A percentile compares a stretch with the other conserved stretches of the same genome.
These are phyloP conservation scores for Triplophysa dalaica DNA, from an alignment of 2,113 vertebrate species.

Conservation along the genomic window DNA sequence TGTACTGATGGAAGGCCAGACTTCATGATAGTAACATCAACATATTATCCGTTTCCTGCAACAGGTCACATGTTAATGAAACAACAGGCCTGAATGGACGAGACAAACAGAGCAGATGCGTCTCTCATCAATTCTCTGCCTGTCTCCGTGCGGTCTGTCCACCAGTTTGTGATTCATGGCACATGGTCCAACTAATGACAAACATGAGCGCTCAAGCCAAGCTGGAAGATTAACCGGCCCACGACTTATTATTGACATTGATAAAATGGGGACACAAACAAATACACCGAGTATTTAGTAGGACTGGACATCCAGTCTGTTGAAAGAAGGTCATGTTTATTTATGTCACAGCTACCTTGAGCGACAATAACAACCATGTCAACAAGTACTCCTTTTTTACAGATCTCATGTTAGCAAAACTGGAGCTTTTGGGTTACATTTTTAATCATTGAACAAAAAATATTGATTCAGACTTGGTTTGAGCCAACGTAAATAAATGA, in stretches of 20 bases:
- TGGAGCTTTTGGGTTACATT: neutral
- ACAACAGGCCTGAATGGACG: slow-evolving; percentile 27
- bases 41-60: slow-evolving; percentile 43
- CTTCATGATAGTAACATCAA: slow-evolving; percentile 31
- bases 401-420: too few species aligned
- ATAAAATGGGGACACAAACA: slow-evolving; percentile 42
- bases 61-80: slow-evolving; percentile 47
- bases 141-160: slow-evolving; percentile 44
- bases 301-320: slow-evolving; percentile 13
- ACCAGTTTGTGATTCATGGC: slow-evolving; percentile 52
- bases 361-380: neutral
- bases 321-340: slow-evolving; percentile 29
- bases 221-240: slow-evolving; percentile 43
- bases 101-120: slow-evolving; percentile 32
- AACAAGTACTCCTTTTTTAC: neutral
- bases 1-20: slow-evolving; percentile 39
- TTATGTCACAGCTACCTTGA: neutral
- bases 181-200: slow-evolving; percentile 36
- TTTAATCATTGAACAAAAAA: too few species aligned
- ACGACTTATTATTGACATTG: slow-evolving; percentile 41
- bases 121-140: slow-evolving; percentile 40
- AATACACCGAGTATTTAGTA: slow-evolving; percentile 24
- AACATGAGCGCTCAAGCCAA: slow-evolving; percentile 42
- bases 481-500: too few species aligned
- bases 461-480: too few species aligned